Evolutionary conservation across 2,797 vertebrate species (phyloP), one percentile per base, ranked within the genome.

Genomic region (Vireo griseus): DNA sequence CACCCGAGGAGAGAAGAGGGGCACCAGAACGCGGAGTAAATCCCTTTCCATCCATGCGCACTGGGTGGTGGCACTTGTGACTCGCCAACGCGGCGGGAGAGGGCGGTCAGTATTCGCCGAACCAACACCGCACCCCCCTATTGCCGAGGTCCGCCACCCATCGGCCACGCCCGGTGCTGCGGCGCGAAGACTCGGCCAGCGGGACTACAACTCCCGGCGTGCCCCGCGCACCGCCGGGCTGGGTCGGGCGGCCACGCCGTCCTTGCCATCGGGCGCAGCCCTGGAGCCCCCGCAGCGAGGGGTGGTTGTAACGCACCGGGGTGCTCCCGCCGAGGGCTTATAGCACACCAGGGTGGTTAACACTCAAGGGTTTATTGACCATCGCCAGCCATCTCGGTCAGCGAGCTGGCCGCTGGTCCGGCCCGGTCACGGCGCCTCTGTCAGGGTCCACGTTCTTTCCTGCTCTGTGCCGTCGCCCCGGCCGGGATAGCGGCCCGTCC

Each of bases 21-120:
- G 21, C 35, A 14, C 2, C 2, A 4, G 8, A 14, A 31, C 1
- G 4, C 4, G 2, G 48, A 63, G 9, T 10, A 33, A 12, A 10
- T 2, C 5, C 3, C 2, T 37, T 33, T 35, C 0, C 1, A 4
- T 7, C 4, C 0, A 1, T 0, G 9, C 4, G 8, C 3, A 6
- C 16, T 14, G 6, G 2, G 7, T 4, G 13, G 0, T n/a, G 42
- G 10, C 21, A 5, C n/a, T 54, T 85, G 11, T 47, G 0, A 5
- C 13, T 10, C 6, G 8, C 11, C 17, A 45, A 2, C 8, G 0
- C 5, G 10, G 24, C 5, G 11, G 35, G 13, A 50, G 6, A 37
- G 31, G 4, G 31, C 37, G 4, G 33, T 13, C 4, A 11, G 6
- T 22, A 9, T 15, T 20, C 13, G 2, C 9, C 6, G 16, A 69